phyloP scores from a whole-genome alignment of 1,140 invertebrate species.

The Ceratina calcarata region DNA sequence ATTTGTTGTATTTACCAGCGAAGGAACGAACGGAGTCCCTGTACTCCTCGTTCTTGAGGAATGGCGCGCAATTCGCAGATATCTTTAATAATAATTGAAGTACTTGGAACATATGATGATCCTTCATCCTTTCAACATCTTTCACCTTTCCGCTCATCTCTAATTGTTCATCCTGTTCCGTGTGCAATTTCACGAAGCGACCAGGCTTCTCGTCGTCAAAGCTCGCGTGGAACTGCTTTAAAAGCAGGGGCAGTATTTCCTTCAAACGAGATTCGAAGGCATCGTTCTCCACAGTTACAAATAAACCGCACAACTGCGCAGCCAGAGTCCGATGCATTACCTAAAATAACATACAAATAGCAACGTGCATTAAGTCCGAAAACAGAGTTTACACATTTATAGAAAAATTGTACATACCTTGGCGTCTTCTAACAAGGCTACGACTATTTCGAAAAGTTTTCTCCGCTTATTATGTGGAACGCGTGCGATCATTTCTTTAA shows the following conservation, averaged over 20 bases:
- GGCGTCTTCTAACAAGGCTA: constrained; percentile 85
- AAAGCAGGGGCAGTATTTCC: constrained; percentile 75
- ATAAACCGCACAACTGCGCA: constrained; percentile 85
- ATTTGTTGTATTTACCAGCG: constrained; percentile 77
- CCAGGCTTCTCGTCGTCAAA: constrained; percentile 66
- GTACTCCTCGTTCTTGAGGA: constrained; percentile 80
- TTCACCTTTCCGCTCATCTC: constrained; percentile 53
- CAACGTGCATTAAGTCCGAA: background rate
- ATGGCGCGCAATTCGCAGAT: constrained; percentile 78
- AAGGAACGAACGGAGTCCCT: constrained; percentile 76
- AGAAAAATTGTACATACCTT: constrained; percentile 80
- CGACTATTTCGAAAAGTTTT: constrained; percentile 84
- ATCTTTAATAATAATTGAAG: constrained; percentile 85
- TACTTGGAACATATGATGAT: constrained; percentile 87
- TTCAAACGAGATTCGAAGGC: constrained; percentile 84
- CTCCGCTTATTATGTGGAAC: constrained; percentile 82
- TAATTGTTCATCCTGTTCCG: constrained; percentile 42
- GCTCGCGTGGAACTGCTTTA: constrained; percentile 77
- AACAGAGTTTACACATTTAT: background rate
- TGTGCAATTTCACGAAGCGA: constrained; percentile 71
- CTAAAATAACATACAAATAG: constrained; percentile 61
- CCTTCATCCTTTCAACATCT: constrained; percentile 81
- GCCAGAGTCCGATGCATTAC: constrained; percentile 80
- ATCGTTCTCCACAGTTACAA: constrained; percentile 86
- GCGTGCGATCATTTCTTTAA: constrained; percentile 84